Percentiles rank a stretch among this genome's conserved stretches.
phyloP scores from a whole-genome alignment of 2,797 vertebrate species.

The Lagocephalus sceleratus region DNA sequence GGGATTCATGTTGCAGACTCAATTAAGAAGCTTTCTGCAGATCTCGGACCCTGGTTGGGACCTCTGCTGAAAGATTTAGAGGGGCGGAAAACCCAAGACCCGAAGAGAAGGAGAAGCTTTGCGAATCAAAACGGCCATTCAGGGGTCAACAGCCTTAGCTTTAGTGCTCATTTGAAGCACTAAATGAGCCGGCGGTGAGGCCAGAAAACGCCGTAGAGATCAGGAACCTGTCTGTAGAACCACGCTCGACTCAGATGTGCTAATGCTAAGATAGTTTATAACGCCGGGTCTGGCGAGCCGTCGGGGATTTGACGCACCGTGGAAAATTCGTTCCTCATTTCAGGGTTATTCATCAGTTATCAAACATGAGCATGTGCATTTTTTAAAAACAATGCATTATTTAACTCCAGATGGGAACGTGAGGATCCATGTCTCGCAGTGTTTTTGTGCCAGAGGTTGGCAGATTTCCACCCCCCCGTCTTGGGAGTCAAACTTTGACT shows the following conservation, averaged over 20 bases:
- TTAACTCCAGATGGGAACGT: constrained; percentile 35
- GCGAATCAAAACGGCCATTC: constrained; percentile 29
- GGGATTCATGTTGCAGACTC: constrained; percentile 54
- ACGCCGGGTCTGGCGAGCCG: constrained; percentile 19
- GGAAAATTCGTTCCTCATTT: constrained; percentile 31
- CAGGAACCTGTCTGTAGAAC: too few relatives aligned
- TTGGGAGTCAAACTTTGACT: constrained; percentile 28
- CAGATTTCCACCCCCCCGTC: constrained; percentile 39
- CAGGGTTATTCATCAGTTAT: constrained; percentile 18
- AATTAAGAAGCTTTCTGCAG: constrained; percentile 41
- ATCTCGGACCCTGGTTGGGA: constrained; percentile 25
- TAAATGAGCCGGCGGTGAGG: constrained; percentile 45
- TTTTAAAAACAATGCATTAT: neutral
- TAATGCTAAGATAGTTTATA: constrained; percentile 29
- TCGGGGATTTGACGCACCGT: constrained; percentile 18
- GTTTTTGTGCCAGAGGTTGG: constrained; percentile 33
- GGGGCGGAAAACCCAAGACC: constrained; percentile 9
- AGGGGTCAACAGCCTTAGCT: constrained; percentile 20
- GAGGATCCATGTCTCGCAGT: constrained; percentile 29
- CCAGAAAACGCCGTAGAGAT: too few relatives aligned
- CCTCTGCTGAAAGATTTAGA: constrained; percentile 12
- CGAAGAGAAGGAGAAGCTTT: constrained; percentile 17
- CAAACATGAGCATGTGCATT: neutral
- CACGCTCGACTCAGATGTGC: constrained; percentile 21
- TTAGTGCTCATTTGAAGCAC: constrained; percentile 27